phyloP scores from a whole-genome alignment of 2,113 vertebrate species.

The Oncorhynchus masou region DNA sequence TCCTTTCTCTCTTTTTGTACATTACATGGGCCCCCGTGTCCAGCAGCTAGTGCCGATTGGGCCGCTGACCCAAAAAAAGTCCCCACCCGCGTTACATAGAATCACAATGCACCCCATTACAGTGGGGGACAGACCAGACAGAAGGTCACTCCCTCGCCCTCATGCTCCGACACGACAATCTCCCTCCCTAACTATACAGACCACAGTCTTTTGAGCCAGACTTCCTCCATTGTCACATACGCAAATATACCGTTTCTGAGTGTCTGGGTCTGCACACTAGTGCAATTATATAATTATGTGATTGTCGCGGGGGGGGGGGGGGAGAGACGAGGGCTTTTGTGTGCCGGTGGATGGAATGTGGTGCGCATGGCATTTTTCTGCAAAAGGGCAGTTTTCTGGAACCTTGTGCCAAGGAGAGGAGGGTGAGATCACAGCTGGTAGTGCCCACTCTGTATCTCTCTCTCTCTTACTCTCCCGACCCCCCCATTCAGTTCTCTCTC shows the following conservation, averaged over 20 bases:
- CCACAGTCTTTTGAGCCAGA: constrained; percentile 45
- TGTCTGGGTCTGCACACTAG: constrained; percentile 47
- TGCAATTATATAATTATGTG: constrained; percentile 73
- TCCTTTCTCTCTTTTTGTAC: constrained; percentile 8
- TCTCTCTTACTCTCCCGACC: too few species aligned
- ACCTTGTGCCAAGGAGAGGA: constrained; percentile 57
- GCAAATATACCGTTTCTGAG: constrained; percentile 53
- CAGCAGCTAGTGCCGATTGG: constrained; percentile 10
- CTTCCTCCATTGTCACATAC: constrained; percentile 56
- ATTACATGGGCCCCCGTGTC: neutral
- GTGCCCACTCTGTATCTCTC: constrained; percentile 64
- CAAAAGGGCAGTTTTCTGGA: constrained; percentile 76
- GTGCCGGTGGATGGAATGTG: constrained; percentile 56
- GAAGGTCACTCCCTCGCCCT: neutral
- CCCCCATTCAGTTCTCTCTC: neutral
- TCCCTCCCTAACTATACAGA: constrained; percentile 6
- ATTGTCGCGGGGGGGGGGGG: constrained; percentile 50
- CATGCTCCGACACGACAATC: neutral
- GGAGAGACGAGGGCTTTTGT: constrained; percentile 17
- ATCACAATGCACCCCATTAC: too few species aligned
- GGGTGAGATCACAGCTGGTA: constrained; percentile 71
- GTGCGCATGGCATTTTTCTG: constrained; percentile 75
- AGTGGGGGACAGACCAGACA: too few species aligned
- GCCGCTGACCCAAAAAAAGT: constrained; percentile 45
- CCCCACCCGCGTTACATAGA: constrained; percentile 33